Percentiles rank a stretch among this genome's conserved stretches.
These are phyloP conservation scores for Blomia tropicalis DNA, from an alignment of 2,888 invertebrate genomes.

Conservation along the genomic window DNA sequence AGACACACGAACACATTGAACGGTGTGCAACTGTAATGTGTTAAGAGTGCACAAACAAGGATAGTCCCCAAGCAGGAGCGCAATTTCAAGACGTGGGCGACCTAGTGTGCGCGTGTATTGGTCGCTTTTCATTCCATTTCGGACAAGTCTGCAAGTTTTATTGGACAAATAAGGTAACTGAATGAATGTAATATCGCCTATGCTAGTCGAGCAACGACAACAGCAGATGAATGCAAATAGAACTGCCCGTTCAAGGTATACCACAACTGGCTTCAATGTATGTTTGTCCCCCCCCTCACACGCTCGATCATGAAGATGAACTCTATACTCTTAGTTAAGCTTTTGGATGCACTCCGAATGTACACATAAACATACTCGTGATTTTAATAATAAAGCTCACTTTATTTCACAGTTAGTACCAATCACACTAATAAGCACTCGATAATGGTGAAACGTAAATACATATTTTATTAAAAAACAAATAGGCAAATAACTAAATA, in stretches of 20 bases:
- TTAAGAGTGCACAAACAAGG: conserved; percentile 1
- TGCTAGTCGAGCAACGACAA: conserved; percentile 9
- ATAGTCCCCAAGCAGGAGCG: background rate
- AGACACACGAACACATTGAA: background rate
- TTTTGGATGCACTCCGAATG: background rate
- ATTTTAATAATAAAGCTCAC: too few relatives aligned
- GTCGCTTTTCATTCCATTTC: background rate
- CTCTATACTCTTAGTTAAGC: too few relatives aligned
- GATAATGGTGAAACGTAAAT: background rate
- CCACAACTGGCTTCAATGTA: too few relatives aligned
- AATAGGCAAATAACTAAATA: background rate
- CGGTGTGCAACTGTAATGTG: background rate
- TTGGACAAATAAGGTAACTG: conserved; percentile 9
- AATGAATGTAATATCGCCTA: background rate
- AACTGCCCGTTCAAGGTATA: conserved; percentile 1
- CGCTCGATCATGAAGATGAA: background rate
- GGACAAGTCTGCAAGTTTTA: conserved; percentile 5
- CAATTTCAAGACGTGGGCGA: conserved; percentile 8
- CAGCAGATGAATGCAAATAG: conserved; percentile 6
- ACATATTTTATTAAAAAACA: background rate
- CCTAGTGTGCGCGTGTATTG: too few relatives aligned
- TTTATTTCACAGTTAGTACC: too few relatives aligned
- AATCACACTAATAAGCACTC: background rate
- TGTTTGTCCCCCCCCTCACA: too few relatives aligned
- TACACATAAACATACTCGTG: background rate